A percentile compares a stretch with the other conserved stretches of the same genome.
These are phyloP conservation scores for Diceros bicornis DNA, from an alignment of 2,797 vertebrate genomes.

Conservation along the genomic window DNA sequence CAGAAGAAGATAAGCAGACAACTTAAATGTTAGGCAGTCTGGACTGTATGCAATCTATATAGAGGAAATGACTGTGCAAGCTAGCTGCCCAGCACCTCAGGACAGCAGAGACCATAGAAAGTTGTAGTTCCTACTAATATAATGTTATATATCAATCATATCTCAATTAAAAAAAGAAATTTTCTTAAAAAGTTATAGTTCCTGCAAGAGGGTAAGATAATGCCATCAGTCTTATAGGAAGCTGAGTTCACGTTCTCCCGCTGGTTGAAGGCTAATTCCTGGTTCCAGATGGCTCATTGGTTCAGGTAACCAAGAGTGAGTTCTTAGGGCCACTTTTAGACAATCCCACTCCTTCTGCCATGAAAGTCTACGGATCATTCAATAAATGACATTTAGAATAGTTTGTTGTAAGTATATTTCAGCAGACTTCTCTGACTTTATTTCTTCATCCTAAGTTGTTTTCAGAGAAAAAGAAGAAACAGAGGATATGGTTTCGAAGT, in stretches of 20 bases:
- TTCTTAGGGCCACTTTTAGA: not conserved
- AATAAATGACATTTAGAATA: not conserved
- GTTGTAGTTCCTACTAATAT: not conserved
- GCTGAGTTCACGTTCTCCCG: not conserved
- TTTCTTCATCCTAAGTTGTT: slow-evolving; percentile 76
- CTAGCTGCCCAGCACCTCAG: not conserved
- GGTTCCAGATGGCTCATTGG: no score
- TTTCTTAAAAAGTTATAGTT: not conserved
- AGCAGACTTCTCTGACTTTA: not conserved
- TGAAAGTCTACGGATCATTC: not conserved
- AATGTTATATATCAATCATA: no score
- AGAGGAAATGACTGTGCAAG: not conserved
- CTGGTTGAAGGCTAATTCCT: not conserved
- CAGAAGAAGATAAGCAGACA: not conserved
- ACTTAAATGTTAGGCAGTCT: not conserved
- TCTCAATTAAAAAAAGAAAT: no score
- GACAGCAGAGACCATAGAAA: not conserved
- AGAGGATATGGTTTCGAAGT: slow-evolving; percentile 61
- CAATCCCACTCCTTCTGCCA: not conserved
- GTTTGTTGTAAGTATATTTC: not conserved
- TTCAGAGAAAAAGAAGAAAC: slow-evolving; percentile 63
- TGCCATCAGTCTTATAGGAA: not conserved
- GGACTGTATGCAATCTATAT: not conserved
- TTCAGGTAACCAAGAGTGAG: slow-evolving; percentile 2
- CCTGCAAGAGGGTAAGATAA: not conserved